Conservation (phyloP, 2,888 invertebrate genomes). For the Drosophila prolongata region DNA sequence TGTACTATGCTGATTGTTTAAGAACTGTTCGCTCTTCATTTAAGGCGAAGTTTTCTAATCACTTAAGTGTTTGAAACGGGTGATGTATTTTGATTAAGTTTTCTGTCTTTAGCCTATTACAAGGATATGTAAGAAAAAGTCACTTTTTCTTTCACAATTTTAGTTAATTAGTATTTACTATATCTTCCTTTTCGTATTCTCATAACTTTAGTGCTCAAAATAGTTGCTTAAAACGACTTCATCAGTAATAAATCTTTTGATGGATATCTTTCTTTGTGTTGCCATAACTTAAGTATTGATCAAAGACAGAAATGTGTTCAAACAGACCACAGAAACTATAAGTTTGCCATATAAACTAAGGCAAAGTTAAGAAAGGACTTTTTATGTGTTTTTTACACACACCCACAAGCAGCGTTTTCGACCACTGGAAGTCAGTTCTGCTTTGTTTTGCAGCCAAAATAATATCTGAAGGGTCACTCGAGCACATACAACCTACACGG, state of each 20-base stretch:
- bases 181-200: background rate
- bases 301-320: conserved; percentile 4
- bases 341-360: background rate
- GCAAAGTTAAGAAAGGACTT: conserved; percentile 9
- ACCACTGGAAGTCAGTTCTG: conserved; percentile 51
- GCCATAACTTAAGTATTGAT: conserved; percentile 18
- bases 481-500: conserved; percentile 15
- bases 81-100: background rate
- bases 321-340: background rate
- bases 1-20: background rate
- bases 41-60: no score
- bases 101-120: no score
- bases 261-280: background rate
- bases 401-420: conserved; percentile 32
- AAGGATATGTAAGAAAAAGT: no score
- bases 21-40: background rate
- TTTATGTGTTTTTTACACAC: conserved; percentile 33
- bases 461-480: conserved; percentile 55
- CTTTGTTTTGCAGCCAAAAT: conserved; percentile 60
- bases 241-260: background rate
- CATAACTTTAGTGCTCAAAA: background rate
- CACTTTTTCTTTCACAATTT: background rate
- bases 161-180: background rate
- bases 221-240: background rate
- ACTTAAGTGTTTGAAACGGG: background rate